phyloP scores from a whole-genome alignment of 35 echinoderm and acorn worm species.

The Heliocidaris erythrogramma region DNA sequence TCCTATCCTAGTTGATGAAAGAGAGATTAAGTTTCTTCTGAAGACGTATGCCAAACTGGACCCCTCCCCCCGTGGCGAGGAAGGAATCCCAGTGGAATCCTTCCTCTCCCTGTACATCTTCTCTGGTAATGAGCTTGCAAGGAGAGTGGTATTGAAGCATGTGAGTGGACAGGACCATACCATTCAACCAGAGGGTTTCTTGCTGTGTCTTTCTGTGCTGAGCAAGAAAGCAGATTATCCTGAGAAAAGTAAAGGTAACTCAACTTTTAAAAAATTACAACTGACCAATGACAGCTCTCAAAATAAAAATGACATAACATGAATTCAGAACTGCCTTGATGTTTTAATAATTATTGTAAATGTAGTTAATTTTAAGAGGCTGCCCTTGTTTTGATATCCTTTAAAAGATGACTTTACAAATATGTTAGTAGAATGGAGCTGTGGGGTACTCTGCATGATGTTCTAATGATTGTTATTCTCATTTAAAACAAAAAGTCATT shows the following conservation, averaged over 20 bases:
- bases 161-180: constrained; percentile 32
- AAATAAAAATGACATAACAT: too few species aligned
- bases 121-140: constrained; percentile 58
- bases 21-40: constrained; percentile 59
- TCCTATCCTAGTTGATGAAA: constrained; percentile 61
- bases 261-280: not conserved
- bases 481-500: too few species aligned
- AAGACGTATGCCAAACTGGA: constrained; percentile 56
- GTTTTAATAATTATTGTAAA: too few species aligned
- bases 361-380: too few species aligned
- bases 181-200: constrained; percentile 55
- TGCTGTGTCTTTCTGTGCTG: constrained; percentile 54
- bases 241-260: constrained; percentile 72
- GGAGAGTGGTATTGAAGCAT: constrained; percentile 54
- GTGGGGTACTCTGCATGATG: not conserved
- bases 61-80: constrained; percentile 49
- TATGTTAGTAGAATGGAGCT: not conserved
- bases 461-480: not conserved
- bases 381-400: too few species aligned
- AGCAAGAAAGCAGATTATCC: constrained; percentile 53
- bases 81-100: constrained; percentile 60
- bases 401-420: too few species aligned
- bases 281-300: too few species aligned
- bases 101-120: constrained; percentile 50
- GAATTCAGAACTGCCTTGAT: too few species aligned